Evolutionary conservation across 2,113 vertebrate genomes (phyloP).

Genomic region (Tenebrosternarchus preto): DNA sequence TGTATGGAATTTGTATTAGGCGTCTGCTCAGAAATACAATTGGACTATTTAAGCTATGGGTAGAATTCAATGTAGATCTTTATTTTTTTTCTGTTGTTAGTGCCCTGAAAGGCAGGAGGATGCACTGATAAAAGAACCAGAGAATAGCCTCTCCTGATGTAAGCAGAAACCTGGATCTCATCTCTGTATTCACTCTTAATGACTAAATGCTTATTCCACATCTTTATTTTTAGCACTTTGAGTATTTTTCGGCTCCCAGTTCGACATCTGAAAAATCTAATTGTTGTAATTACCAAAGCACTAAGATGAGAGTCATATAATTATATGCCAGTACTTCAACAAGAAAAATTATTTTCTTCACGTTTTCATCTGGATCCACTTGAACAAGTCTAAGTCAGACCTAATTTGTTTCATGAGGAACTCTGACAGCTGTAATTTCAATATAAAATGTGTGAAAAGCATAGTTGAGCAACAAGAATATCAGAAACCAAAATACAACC

Average conservation of each 20-base stretch:
- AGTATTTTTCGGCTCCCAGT: constrained; percentile 21
- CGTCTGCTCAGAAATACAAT: not conserved
- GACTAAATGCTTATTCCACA: constrained; percentile 37
- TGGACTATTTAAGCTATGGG: not conserved
- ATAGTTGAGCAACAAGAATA: not conserved
- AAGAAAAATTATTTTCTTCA: constrained; percentile 26
- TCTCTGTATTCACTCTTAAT: not conserved
- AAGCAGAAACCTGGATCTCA: not conserved
- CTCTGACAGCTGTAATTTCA: constrained; percentile 13
- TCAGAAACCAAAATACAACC: not conserved
- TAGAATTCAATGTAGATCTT: not conserved
- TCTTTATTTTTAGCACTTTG: constrained; percentile 35
- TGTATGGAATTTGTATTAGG: not conserved
- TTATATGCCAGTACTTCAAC: constrained; percentile 33
- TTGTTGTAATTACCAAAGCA: constrained; percentile 46
- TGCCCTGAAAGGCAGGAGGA: not conserved
- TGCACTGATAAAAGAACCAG: not conserved
- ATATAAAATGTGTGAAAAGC: constrained; percentile 3
- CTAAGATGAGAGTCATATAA: constrained; percentile 34
- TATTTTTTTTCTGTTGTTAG: not conserved
- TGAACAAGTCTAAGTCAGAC: constrained; percentile 25
- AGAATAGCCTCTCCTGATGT: not conserved
- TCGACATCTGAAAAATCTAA: constrained; percentile 46
- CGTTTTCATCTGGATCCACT: constrained; percentile 5
- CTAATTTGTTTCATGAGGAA: constrained; percentile 1